Conservation (phyloP, 2,113 vertebrate genomes). For the Chlorocebus sabaeus region DNA sequence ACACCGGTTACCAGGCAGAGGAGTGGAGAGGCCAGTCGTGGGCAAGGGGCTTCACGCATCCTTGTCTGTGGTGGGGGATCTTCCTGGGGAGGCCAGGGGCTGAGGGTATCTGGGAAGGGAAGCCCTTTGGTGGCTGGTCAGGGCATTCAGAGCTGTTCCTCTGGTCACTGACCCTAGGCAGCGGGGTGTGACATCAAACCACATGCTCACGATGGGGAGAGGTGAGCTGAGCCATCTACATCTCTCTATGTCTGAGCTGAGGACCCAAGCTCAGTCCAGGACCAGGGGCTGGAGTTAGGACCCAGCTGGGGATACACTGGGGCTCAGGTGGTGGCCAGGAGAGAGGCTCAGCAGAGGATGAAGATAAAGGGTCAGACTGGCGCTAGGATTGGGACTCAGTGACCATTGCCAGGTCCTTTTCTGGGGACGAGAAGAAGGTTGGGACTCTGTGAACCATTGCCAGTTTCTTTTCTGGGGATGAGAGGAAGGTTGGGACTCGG, state of each 20-base stretch:
- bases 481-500: neutral
- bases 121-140: neutral
- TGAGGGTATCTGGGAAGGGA: fast-evolving
- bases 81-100: too few relatives aligned
- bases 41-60: neutral
- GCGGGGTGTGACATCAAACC: neutral
- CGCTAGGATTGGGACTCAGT: neutral
- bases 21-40: constrained; percentile 40
- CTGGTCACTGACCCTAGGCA: neutral
- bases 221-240: neutral
- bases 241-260: neutral
- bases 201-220: too few relatives aligned
- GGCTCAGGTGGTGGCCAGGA: neutral
- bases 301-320: neutral
- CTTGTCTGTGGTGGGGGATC: neutral
- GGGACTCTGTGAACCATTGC: neutral
- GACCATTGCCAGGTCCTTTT: neutral
- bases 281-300: neutral
- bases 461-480: neutral
- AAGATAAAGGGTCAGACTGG: neutral
- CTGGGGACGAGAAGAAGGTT: neutral
- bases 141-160: neutral
- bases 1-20: constrained; percentile 63
- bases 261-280: neutral
- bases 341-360: neutral